These are phyloP conservation scores for Camponotus floridanus DNA, from an alignment of 1,140 invertebrate genomes.

Conservation along the genomic window DNA sequence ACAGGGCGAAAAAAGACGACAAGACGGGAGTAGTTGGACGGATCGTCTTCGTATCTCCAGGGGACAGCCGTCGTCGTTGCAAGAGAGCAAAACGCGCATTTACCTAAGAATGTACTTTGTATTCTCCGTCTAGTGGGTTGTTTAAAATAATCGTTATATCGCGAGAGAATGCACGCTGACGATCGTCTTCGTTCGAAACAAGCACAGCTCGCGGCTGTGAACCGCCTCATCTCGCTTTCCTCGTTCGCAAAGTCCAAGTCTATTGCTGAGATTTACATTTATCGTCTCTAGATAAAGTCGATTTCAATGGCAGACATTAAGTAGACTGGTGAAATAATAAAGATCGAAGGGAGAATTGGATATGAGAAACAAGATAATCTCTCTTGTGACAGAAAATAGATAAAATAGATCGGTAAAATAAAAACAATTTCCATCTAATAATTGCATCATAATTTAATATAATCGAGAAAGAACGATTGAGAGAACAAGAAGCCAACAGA, in stretches of 20 bases:
- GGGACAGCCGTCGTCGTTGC: conserved; percentile 35
- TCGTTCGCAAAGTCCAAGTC: conserved; percentile 21
- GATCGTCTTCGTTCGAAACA: conserved; percentile 56
- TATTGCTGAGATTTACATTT: conserved; percentile 31
- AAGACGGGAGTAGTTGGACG: background rate
- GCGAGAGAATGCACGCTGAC: conserved; percentile 50
- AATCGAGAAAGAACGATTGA: background rate
- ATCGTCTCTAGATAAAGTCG: conserved; percentile 51
- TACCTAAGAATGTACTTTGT: conserved; percentile 83
- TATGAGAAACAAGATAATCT: too few species aligned
- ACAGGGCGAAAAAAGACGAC: background rate
- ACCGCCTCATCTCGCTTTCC: conserved; percentile 43
- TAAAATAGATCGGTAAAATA: too few species aligned
- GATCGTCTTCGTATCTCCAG: conserved; percentile 24
- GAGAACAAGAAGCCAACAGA: background rate
- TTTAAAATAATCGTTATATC: conserved; percentile 84
- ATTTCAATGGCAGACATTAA: conserved; percentile 11
- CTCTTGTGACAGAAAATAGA: background rate
- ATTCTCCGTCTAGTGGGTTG: conserved; percentile 78
- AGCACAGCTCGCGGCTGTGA: conserved; percentile 56
- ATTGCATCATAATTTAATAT: background rate
- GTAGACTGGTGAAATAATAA: background rate
- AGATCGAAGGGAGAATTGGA: background rate
- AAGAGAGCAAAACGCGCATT: conserved; percentile 73
- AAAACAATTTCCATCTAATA: background rate